Evolutionary conservation across 2,797 vertebrate genomes (phyloP), one percentile per base, ranked within the genome.

Genomic region (Sternarchorhynchus goeldii): DNA sequence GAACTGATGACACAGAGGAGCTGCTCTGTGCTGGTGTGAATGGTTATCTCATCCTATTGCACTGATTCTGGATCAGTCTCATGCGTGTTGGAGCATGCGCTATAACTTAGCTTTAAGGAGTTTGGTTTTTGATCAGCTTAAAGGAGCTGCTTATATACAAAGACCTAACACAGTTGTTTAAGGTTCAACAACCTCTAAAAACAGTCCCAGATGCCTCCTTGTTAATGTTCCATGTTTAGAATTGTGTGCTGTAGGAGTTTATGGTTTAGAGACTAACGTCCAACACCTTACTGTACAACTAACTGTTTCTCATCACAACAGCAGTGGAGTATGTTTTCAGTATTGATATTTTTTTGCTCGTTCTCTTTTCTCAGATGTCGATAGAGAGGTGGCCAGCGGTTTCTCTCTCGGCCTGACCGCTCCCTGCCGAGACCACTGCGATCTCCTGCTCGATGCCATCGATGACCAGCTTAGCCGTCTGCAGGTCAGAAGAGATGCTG

Each of bases 391-490:
- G 5, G 29, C 68, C 20, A 68, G 29, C 55, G 21, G 0, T 7
- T 85, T 20, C 39, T 41, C 7, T 34, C 31, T 62, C 6, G 41
- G 56, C 60, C n/a, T n/a, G 29, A 0, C 75, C 1, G 39, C 79
- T 17, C 60, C 78, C 57, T 76, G 56, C 32, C 74, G 50, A 77
- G 91, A 92, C 75, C 85, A 75, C 73, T 87, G 86, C 31, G 90
- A 92, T 58, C 71, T 67, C 16, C 88, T 93, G 0, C 63, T 93
- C 12, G 91, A 93, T 5, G 75, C 89, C 0, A 84, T 93, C 0
- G 93, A 90, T 71, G 85, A 84, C 63, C 84, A 79, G 72, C 90
- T 92, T 1, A 84, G 78, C 58, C 87, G 84, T 66, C 85, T 93
- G 71, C 91, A 92, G 91, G 93, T 94, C 59, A 75, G 81, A 39